These are phyloP conservation scores for Hylia prasina DNA, from an alignment of 2,113 vertebrate species.

Conservation along the genomic window DNA sequence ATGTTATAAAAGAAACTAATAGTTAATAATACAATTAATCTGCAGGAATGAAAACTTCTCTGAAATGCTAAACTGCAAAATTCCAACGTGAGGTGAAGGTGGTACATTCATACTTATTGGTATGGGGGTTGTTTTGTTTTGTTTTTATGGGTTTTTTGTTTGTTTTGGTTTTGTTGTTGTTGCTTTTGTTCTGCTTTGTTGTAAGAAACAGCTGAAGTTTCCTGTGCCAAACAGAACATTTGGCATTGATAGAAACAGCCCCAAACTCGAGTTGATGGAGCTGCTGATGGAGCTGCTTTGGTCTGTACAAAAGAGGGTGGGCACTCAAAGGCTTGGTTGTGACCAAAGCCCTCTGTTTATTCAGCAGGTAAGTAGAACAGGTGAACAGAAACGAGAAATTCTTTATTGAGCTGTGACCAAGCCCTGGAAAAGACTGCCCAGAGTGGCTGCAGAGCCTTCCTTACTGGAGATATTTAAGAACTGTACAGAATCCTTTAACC, in stretches of 20 bases:
- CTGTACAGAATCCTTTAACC: not conserved
- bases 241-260: not conserved
- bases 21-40: not conserved
- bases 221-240: not conserved
- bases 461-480: not conserved
- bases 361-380: not conserved
- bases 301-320: not conserved
- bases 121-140: not conserved
- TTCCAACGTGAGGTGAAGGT: not conserved
- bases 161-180: not conserved
- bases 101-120: not conserved
- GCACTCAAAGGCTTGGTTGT: not conserved
- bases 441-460: not conserved
- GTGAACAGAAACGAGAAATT: not conserved
- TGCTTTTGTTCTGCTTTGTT: not conserved
- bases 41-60: not conserved
- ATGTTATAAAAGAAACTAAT: not conserved
- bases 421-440: not conserved
- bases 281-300: not conserved
- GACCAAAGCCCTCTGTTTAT: not conserved
- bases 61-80: not conserved
- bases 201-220: not conserved
- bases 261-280: not conserved
- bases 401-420: not conserved
- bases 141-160: rapidly evolving